Evolutionary conservation across 2,113 vertebrate species (phyloP).

Genomic region (Tyrannus savana): DNA sequence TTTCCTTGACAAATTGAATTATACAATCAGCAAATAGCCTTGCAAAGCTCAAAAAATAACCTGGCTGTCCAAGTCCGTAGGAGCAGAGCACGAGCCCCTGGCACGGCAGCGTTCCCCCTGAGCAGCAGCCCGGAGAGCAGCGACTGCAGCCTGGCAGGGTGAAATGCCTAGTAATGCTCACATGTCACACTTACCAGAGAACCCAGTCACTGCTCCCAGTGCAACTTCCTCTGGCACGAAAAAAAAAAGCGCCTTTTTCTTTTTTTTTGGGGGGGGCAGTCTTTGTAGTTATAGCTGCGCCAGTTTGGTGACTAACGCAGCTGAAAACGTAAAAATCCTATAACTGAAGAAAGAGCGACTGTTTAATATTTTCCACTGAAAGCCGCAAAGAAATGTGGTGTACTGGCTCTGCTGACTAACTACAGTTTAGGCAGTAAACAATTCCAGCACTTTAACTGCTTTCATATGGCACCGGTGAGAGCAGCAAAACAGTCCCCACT

Average conservation of each 20-base stretch:
- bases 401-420: slow-evolving; percentile 76
- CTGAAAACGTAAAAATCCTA: slow-evolving; percentile 70
- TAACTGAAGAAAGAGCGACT: slow-evolving; percentile 71
- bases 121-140: slow-evolving; percentile 68
- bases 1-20: background rate
- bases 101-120: slow-evolving; percentile 49
- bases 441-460: slow-evolving; percentile 73
- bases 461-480: slow-evolving; percentile 67
- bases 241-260: slow-evolving; percentile 11
- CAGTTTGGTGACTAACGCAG: slow-evolving; percentile 78
- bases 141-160: slow-evolving; percentile 73
- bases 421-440: slow-evolving; percentile 74
- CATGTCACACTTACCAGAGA: slow-evolving; percentile 76
- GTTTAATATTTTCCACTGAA: slow-evolving; percentile 82
- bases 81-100: background rate
- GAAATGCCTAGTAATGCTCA: slow-evolving; percentile 81
- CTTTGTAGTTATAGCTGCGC: slow-evolving; percentile 60
- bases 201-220: slow-evolving; percentile 68
- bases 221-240: slow-evolving; percentile 75
- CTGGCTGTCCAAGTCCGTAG: background rate
- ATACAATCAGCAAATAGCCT: slow-evolving; percentile 31
- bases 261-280: slow-evolving; percentile 20
- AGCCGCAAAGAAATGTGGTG: slow-evolving; percentile 76
- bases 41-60: background rate
- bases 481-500: background rate